Base-by-base conservation (phyloP, 2,888 invertebrate species). In the Sinhomidia bicolor region DNA sequence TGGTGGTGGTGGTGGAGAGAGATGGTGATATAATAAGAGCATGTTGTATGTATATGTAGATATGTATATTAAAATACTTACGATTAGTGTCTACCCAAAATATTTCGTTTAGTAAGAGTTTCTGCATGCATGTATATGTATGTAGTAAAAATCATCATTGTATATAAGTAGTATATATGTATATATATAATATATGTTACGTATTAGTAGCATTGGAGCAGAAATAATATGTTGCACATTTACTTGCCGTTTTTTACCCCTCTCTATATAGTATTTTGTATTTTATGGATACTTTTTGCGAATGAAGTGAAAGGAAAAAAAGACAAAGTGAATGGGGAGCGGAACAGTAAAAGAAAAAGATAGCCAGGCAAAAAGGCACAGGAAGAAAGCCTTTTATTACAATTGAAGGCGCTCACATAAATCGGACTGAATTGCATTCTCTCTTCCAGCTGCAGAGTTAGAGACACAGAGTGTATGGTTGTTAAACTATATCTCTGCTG, bases 321-420 rank as follows among this genome's bases (percentile, higher is more conserved):
- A 80, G 47, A 65, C 44, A 78, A 47, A 85, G 60, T 54, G 51
- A 74, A 23, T 60, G 51, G 57, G 44, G 26, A 41, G 23, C 23
- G 20, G 57, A 26, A 54, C 23, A 7, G 36, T 36, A 7, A 36
- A 68, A 17, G 17, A 68, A 51, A 83, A 79, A 36, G 5, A 79
- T 79, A 20, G 41, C n/a, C 32, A 23, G 9, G 41, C 20, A 57
- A 60, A 57, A 60, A 57, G 74, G 65, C 36, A 57, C 74, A 74
- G 79, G 65, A 85, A 85, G 65, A 85, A 36, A 51, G 41, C 79
- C 79, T 85, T 85, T 85, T 85, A 79, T 79, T 85, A 85, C 79
- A 57, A 80, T 85, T 85, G 79, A 79, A 85, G 54, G 85, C 79
- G 79, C 68, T 85, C 85, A 68, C 85, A 85, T 85, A 85, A 85